phyloP scores from a whole-genome alignment of 2,888 invertebrate species.

The Perizoma affinitatum region DNA sequence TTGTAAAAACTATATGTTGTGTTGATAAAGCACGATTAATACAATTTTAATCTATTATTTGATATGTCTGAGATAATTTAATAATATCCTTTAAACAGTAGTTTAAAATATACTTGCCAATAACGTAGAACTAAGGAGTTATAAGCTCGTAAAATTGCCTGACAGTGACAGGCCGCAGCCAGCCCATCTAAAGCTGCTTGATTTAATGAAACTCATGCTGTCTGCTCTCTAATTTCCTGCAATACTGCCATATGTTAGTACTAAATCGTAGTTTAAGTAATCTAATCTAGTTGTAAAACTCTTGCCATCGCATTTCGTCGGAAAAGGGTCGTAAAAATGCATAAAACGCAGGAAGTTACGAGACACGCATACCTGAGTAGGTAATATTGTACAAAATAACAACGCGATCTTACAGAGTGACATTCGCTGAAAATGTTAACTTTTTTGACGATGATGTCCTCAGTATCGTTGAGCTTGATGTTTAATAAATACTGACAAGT shows the following conservation, averaged over 20 bases:
- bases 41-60: constrained; percentile 23
- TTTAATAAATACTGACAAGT: constrained; percentile 40
- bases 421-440: constrained; percentile 28
- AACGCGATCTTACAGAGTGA: constrained; percentile 17
- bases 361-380: constrained; percentile 46
- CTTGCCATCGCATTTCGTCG: constrained; percentile 49
- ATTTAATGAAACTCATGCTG: constrained; percentile 66
- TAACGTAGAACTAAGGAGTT: constrained; percentile 33
- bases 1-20: constrained; percentile 45
- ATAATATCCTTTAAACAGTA: constrained; percentile 15
- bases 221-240: constrained; percentile 74
- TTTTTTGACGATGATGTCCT: constrained; percentile 31
- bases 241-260: constrained; percentile 68
- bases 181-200: constrained; percentile 69
- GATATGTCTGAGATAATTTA: constrained; percentile 12
- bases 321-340: constrained; percentile 48
- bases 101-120: constrained; percentile 46
- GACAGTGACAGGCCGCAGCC: constrained; percentile 51
- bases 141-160: constrained; percentile 35
- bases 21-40: constrained; percentile 19
- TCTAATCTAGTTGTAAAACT: constrained; percentile 25
- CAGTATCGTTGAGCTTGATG: constrained; percentile 38
- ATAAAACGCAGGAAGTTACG: constrained; percentile 65
- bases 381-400: constrained; percentile 27
- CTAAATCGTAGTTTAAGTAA: constrained; percentile 60